A percentile compares a stretch with the other conserved stretches of the same genome.
Evolutionary conservation across 1,140 invertebrate species (phyloP).

Genomic region (Cardiocondyla obscurior): DNA sequence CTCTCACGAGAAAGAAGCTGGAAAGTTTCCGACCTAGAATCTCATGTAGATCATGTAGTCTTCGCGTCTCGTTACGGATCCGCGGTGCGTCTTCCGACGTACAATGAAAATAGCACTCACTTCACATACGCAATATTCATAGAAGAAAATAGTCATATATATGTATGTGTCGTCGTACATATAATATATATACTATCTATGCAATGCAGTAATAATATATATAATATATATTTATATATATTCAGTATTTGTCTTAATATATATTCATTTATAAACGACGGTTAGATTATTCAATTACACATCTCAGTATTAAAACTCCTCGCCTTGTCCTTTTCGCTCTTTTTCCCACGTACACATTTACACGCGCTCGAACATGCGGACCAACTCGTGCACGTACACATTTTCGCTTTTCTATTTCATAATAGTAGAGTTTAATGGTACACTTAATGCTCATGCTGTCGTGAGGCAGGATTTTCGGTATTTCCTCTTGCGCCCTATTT

Average conservation of each 20-base stretch:
- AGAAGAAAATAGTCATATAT: slow-evolving; percentile 81
- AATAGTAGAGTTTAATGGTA: slow-evolving; percentile 38
- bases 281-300: slow-evolving; percentile 76
- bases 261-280: slow-evolving; percentile 76
- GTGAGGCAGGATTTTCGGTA: slow-evolving; percentile 62
- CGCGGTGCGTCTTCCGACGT: slow-evolving; percentile 62
- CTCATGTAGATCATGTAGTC: slow-evolving; percentile 20
- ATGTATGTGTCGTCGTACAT: slow-evolving; percentile 66
- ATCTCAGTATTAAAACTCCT: slow-evolving; percentile 74
- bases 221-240: slow-evolving; percentile 68
- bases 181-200: slow-evolving; percentile 76
- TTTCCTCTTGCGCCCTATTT: not conserved
- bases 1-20: slow-evolving; percentile 4
- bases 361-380: slow-evolving; percentile 8
- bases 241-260: slow-evolving; percentile 66
- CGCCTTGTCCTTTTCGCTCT: slow-evolving; percentile 20
- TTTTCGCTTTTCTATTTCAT: not conserved
- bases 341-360: slow-evolving; percentile 14
- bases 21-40: not conserved
- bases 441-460: slow-evolving; percentile 56
- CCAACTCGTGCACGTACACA: slow-evolving; percentile 33
- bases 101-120: slow-evolving; percentile 74
- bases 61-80: slow-evolving; percentile 35
- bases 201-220: slow-evolving; percentile 72
- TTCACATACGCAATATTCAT: slow-evolving; percentile 78